phyloP scores from a whole-genome alignment of 2,113 vertebrate genomes.

The Herpailurus yagouaroundi region DNA sequence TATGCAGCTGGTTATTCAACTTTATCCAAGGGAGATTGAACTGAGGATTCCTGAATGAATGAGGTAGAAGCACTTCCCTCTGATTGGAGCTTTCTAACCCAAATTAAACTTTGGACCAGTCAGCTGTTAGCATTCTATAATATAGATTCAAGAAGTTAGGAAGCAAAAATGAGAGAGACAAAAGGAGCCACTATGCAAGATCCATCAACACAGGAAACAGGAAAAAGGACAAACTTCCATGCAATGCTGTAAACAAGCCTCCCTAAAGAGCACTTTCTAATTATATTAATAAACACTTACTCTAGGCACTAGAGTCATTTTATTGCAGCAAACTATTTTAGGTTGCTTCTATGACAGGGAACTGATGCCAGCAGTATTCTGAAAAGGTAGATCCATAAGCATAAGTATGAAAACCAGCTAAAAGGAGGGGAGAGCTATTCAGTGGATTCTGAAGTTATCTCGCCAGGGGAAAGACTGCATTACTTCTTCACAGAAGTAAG shows the following conservation, averaged over 20 bases:
- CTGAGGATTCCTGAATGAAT: constrained; percentile 8
- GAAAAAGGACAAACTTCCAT: neutral
- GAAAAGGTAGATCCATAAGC: neutral
- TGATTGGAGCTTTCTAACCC: neutral
- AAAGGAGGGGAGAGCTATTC: neutral
- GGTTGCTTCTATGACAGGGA: neutral
- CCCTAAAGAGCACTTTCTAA: neutral
- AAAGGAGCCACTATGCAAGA: neutral
- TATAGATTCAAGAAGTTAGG: neutral
- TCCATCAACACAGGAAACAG: neutral
- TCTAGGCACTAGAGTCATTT: neutral
- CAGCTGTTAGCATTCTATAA: neutral
- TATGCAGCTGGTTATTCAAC: neutral
- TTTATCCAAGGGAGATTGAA: constrained; percentile 36
- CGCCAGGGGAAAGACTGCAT: neutral
- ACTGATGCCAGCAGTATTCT: neutral
- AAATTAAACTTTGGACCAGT: neutral
- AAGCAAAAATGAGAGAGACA: neutral
- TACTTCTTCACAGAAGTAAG: neutral
- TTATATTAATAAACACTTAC: neutral
- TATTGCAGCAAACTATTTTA: neutral
- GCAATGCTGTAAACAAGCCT: neutral
- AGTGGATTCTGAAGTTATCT: neutral
- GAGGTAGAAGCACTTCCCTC: neutral
- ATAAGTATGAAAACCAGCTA: neutral